Conservation (phyloP, 1,140 invertebrate species). For the Drosophila kohkoa region DNA sequence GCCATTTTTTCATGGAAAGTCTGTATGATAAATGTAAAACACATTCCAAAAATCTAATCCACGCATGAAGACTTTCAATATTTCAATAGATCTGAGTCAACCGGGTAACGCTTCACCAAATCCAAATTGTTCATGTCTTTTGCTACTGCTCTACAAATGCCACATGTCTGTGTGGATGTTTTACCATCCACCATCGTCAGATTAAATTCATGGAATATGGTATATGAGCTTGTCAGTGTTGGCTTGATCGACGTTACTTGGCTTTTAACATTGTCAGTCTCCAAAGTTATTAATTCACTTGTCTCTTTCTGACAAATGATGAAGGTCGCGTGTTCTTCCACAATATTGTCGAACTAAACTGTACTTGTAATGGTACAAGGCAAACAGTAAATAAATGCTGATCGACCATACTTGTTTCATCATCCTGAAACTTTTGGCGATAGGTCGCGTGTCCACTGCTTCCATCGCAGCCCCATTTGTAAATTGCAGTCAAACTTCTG, state of each 20-base stretch:
- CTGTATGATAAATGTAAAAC: constrained; percentile 10
- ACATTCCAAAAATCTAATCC: constrained; percentile 20
- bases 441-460: constrained; percentile 42
- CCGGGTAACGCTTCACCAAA: neutral
- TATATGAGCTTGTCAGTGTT: constrained; percentile 11
- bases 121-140: constrained; percentile 14
- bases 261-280: constrained; percentile 16
- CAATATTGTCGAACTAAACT: constrained; percentile 31
- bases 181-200: constrained; percentile 15
- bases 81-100: constrained; percentile 3
- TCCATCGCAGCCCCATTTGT: constrained; percentile 46
- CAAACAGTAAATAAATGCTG: constrained; percentile 34
- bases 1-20: constrained; percentile 11
- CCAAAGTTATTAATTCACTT: constrained; percentile 12
- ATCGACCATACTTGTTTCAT: constrained; percentile 13
- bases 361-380: constrained; percentile 35
- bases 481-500: constrained; percentile 24
- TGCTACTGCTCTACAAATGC: constrained; percentile 23
- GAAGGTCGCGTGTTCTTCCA: too few relatives aligned
- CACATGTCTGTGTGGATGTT: constrained; percentile 25
- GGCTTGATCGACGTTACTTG: constrained; percentile 23
- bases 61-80: constrained; percentile 16
- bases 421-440: constrained; percentile 23
- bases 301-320: constrained; percentile 26
- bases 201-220: constrained; percentile 10